Evolutionary conservation across 2,797 vertebrate genomes (phyloP).

Genomic region (Pelochelys cantorii): DNA sequence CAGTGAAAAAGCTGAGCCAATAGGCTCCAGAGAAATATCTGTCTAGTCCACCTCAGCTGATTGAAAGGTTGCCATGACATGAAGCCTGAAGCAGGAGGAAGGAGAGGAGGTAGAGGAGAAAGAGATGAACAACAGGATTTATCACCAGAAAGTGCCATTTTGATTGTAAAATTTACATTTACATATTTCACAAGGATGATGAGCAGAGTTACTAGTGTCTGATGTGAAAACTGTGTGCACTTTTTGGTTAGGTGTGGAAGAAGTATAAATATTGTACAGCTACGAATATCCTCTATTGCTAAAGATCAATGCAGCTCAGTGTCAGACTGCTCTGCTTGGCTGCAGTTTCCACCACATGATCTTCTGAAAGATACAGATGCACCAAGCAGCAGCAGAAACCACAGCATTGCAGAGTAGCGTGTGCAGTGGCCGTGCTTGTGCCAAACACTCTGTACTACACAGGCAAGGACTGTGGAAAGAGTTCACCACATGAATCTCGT

Average conservation of each 20-base stretch:
- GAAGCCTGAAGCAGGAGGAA: not conserved
- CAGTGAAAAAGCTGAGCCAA: not conserved
- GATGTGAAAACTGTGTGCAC: fast-evolving
- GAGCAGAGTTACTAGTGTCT: not conserved
- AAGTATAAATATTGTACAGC: not conserved
- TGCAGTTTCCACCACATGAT: fast-evolving
- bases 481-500: not conserved
- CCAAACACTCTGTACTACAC: fast-evolving
- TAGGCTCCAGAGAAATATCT: not conserved
- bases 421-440: fast-evolving
- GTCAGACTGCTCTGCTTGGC: fast-evolving
- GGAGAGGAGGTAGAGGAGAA: not conserved
- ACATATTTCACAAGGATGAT: not conserved
- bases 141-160: not conserved
- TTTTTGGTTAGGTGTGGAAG: fast-evolving
- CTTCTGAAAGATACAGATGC: fast-evolving
- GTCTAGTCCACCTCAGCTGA: fast-evolving
- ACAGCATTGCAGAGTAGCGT: not conserved
- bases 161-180: not conserved
- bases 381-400: not conserved
- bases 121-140: not conserved
- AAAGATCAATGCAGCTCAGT: not conserved
- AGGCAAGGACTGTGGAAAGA: not conserved
- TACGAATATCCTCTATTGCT: fast-evolving
- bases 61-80: not conserved